These are phyloP conservation scores for Columba janthina DNA, from an alignment of 2,113 vertebrate species.

Conservation along the genomic window DNA sequence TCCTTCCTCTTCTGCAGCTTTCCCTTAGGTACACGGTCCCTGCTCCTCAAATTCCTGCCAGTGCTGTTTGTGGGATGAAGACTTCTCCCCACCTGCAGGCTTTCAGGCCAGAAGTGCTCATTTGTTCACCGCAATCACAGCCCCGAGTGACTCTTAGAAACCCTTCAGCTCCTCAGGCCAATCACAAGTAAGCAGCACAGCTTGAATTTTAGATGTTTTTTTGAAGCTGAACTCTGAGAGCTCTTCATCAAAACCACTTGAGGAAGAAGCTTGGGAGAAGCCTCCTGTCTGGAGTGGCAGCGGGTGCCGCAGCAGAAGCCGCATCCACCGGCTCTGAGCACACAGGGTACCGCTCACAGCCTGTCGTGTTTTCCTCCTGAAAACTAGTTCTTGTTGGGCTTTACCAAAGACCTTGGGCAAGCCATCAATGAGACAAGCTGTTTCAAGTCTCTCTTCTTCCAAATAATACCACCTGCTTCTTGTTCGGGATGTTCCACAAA, in stretches of 20 bases:
- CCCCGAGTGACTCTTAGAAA: not conserved
- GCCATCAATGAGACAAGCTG: not conserved
- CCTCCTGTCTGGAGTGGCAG: not conserved
- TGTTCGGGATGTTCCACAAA: not conserved
- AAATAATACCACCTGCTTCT: no score
- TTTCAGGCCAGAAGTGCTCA: not conserved
- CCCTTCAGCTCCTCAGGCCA: not conserved
- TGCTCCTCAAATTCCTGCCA: not conserved
- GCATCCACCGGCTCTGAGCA: not conserved
- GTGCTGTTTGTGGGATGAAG: not conserved
- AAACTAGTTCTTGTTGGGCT: not conserved
- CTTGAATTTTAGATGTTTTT: not conserved
- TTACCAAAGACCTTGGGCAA: not conserved
- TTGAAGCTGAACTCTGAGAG: not conserved
- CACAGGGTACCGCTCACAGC: accelerated
- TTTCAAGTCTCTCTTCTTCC: not conserved
- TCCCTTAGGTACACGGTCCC: accelerated
- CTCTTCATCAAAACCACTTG: not conserved
- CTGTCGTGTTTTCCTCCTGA: accelerated
- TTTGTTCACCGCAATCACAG: not conserved
- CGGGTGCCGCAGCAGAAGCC: not conserved
- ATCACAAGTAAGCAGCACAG: not conserved
- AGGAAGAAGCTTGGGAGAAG: not conserved
- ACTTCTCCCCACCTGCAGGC: not conserved
- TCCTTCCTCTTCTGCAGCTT: not conserved